A percentile compares a stretch with the other conserved stretches of the same genome.
These are phyloP conservation scores for Cardinalis cardinalis DNA, from an alignment of 2,113 vertebrate genomes.

Conservation along the genomic window DNA sequence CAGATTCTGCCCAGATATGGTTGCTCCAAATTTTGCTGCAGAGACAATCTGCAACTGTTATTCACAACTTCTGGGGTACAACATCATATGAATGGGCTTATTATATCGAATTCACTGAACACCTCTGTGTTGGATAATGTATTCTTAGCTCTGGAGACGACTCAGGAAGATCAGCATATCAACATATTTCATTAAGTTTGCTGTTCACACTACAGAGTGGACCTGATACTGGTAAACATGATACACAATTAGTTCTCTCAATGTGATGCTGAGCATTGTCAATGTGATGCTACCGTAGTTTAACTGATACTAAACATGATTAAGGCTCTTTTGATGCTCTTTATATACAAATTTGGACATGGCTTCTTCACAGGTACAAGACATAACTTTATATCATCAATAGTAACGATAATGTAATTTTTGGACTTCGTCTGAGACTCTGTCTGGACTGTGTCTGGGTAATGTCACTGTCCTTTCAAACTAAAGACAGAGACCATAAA, in stretches of 20 bases:
- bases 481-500: not conserved
- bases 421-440: not conserved
- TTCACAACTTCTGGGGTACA: not conserved
- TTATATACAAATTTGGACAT: not conserved
- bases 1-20: not conserved
- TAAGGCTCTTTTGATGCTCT: not conserved
- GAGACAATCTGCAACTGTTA: not conserved
- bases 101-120: not conserved
- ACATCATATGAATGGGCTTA: not conserved
- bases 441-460: not conserved
- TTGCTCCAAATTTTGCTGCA: not conserved
- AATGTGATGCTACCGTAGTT: not conserved
- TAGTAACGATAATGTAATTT: not conserved
- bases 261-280: not conserved
- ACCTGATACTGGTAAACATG: not conserved
- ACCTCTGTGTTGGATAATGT: not conserved
- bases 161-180: not conserved
- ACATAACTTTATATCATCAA: not conserved
- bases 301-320: not conserved
- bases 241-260: not conserved
- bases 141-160: not conserved
- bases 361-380: not conserved
- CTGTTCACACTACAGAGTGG: not conserved
- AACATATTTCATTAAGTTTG: not conserved
- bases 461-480: not conserved